phyloP scores from a whole-genome alignment of 2,113 vertebrate genomes.

The Garra rufa region DNA sequence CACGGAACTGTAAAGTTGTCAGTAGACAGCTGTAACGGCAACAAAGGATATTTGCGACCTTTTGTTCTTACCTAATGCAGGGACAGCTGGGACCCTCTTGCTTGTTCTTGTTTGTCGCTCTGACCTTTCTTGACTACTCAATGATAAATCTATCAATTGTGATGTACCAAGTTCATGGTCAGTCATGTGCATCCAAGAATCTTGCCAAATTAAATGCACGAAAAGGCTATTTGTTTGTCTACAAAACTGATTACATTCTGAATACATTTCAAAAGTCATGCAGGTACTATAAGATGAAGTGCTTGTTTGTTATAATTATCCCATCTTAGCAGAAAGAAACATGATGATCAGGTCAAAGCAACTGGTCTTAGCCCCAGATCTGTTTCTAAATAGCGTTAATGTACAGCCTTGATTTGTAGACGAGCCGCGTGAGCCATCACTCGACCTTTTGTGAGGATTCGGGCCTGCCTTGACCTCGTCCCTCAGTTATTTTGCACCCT shows the following conservation, averaged over 20 bases:
- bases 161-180: not conserved
- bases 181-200: not conserved
- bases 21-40: constrained; percentile 34
- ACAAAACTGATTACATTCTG: not conserved
- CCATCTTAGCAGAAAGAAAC: not conserved
- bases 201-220: not conserved
- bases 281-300: not conserved
- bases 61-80: constrained; percentile 1
- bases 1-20: constrained; percentile 22
- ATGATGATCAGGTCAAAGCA: not conserved
- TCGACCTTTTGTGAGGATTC: not conserved
- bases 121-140: not conserved
- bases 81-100: constrained; percentile 26
- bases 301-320: not conserved
- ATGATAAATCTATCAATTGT: not conserved
- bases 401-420: constrained; percentile 2
- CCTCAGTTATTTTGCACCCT: constrained; percentile 23
- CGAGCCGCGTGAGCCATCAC: constrained; percentile 8
- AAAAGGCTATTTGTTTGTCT: not conserved
- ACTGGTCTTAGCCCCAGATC: not conserved
- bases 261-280: not conserved
- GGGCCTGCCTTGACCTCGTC: constrained; percentile 1
- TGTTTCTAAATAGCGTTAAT: not conserved
- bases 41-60: constrained; percentile 36
- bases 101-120: constrained; percentile 2